A percentile compares a stretch with the other conserved stretches of the same genome.
These are phyloP conservation scores for Hylaea fasciaria DNA, from an alignment of 2,888 invertebrate species.

Conservation along the genomic window DNA sequence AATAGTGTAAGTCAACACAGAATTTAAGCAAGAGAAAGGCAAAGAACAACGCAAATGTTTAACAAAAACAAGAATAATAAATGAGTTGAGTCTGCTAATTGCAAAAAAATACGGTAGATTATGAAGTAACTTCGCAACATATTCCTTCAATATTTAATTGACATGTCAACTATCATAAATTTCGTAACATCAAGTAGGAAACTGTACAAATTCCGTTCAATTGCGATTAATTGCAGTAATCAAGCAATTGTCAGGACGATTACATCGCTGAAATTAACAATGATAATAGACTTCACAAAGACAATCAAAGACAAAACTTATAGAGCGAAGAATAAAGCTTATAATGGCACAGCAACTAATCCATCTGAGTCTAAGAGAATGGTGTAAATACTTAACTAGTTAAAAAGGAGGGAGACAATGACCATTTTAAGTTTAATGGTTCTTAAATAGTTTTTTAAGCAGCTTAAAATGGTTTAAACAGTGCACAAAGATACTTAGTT, in stretches of 20 bases:
- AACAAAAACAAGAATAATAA: neutral
- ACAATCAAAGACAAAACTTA: constrained; percentile 48
- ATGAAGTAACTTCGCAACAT: neutral
- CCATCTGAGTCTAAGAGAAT: constrained; percentile 52
- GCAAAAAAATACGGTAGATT: no score
- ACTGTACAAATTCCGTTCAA: constrained; percentile 76
- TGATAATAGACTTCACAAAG: constrained; percentile 56
- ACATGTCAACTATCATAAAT: constrained; percentile 39
- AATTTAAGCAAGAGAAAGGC: neutral
- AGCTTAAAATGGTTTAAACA: constrained; percentile 23
- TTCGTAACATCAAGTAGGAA: constrained; percentile 65
- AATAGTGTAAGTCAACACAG: neutral
- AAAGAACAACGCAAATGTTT: neutral
- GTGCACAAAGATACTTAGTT: constrained; percentile 12
- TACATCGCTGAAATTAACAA: constrained; percentile 77
- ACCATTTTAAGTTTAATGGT: constrained; percentile 65
- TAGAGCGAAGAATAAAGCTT: constrained; percentile 45
- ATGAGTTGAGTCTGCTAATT: neutral
- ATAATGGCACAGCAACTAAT: constrained; percentile 37
- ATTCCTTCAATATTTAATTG: neutral
- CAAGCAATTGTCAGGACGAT: constrained; percentile 77
- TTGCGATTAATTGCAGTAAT: constrained; percentile 83
- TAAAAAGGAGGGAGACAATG: constrained; percentile 65
- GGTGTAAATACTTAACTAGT: constrained; percentile 63
- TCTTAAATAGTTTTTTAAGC: constrained; percentile 58